These are phyloP conservation scores for Tetheella fluctuosa DNA, from an alignment of 2,888 invertebrate species.

Conservation along the genomic window DNA sequence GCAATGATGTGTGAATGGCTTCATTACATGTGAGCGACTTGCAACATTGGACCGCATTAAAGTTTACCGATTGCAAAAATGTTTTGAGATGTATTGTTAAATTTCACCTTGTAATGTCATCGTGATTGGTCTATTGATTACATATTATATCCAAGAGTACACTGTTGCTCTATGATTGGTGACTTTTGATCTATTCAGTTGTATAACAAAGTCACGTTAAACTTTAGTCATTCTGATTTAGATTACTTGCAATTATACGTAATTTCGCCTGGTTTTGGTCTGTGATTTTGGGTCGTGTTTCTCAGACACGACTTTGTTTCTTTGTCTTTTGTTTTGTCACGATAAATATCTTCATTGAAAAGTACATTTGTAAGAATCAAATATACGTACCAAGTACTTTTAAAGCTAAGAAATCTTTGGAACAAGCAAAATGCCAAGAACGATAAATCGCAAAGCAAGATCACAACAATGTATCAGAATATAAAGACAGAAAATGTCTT, in stretches of 20 bases:
- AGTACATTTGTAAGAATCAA: background rate
- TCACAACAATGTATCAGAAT: slow-evolving; percentile 28
- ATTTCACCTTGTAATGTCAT: slow-evolving; percentile 21
- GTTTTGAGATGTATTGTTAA: slow-evolving; percentile 26
- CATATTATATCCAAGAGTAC: slow-evolving; percentile 18
- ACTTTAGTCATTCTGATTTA: background rate
- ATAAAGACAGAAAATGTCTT: slow-evolving; percentile 21
- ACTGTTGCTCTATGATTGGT: slow-evolving; percentile 11
- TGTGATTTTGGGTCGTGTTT: background rate
- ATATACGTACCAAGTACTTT: background rate
- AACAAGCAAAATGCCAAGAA: background rate
- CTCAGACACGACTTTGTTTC: background rate
- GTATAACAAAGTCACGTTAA: slow-evolving; percentile 12
- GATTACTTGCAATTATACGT: background rate
- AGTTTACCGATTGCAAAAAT: slow-evolving; percentile 26
- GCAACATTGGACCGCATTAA: slow-evolving; percentile 25
- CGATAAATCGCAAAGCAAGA: background rate
- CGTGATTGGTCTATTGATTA: slow-evolving; percentile 31
- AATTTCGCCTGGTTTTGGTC: slow-evolving; percentile 1
- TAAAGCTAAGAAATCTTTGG: background rate
- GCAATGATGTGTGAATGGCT: slow-evolving; percentile 34
- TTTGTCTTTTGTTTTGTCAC: slow-evolving; percentile 7
- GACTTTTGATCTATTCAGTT: slow-evolving; percentile 17
- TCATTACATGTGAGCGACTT: slow-evolving; percentile 22
- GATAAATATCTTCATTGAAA: background rate